These are phyloP conservation scores for Spodoptera exigua DNA, from an alignment of 2,888 invertebrate genomes.

Conservation along the genomic window DNA sequence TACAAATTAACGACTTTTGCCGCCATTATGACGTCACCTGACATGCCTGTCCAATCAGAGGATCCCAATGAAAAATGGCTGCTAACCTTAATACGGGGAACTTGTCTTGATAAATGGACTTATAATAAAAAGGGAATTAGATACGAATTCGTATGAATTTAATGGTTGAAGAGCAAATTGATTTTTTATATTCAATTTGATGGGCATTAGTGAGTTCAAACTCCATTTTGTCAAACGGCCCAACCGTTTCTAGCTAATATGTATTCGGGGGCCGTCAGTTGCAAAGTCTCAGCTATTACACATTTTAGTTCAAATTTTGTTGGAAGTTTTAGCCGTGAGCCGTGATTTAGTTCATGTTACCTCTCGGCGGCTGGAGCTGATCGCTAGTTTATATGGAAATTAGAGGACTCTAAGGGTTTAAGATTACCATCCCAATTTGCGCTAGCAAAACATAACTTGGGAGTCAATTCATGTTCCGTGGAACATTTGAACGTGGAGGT, in stretches of 20 bases:
- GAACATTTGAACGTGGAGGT: too few species aligned
- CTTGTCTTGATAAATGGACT: conserved; percentile 70
- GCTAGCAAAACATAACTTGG: conserved; percentile 18
- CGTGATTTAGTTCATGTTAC: conserved; percentile 38
- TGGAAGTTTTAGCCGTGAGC: conserved; percentile 26
- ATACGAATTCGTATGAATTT: conserved; percentile 56
- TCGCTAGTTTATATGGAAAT: conserved; percentile 50
- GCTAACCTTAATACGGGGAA: conserved; percentile 64
- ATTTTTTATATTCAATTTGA: conserved; percentile 51
- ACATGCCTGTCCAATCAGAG: conserved; percentile 73
- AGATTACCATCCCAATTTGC: conserved; percentile 24
- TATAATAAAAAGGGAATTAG: conserved; percentile 65
- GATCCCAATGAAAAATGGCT: conserved; percentile 75
- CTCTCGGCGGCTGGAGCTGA: conserved; percentile 38
- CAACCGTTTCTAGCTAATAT: conserved; percentile 26
- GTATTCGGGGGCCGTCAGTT: conserved; percentile 29
- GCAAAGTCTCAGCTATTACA: conserved; percentile 27
- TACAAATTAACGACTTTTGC: conserved; percentile 66
- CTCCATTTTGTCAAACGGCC: conserved; percentile 28
- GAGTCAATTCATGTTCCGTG: conserved; percentile 5
- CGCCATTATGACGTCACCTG: conserved; percentile 70
- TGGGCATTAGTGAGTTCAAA: conserved; percentile 43
- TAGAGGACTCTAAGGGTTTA: conserved; percentile 39
- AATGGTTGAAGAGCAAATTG: conserved; percentile 42
- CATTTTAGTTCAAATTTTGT: conserved; percentile 49